Conservation (phyloP, 92 coral and sea anemone species). For the Epizoanthus ramosus region DNA sequence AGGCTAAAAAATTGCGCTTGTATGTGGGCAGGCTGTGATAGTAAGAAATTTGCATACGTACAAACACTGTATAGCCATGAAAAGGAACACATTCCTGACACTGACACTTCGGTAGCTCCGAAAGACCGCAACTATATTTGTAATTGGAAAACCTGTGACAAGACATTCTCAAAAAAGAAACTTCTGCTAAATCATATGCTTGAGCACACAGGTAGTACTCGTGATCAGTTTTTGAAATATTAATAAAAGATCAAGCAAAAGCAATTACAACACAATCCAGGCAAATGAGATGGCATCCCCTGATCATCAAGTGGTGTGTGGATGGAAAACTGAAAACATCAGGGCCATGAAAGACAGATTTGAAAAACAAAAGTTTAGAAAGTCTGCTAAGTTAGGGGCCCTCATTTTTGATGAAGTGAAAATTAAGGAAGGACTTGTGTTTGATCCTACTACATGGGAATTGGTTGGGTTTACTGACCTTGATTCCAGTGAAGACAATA, state of each 20-base stretch:
- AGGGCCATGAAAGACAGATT: slow-evolving; percentile 24
- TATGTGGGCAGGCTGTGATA: slow-evolving; percentile 36
- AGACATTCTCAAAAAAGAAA: slow-evolving; percentile 35
- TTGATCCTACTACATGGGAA: slow-evolving; percentile 50
- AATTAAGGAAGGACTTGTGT: slow-evolving; percentile 45
- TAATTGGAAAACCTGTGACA: slow-evolving; percentile 36
- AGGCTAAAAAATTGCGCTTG: slow-evolving; percentile 27
- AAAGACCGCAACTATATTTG: slow-evolving; percentile 30
- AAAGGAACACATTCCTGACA: slow-evolving; percentile 44
- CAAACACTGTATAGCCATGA: slow-evolving; percentile 40
- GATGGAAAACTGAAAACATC: slow-evolving; percentile 30
- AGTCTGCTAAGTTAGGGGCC: slow-evolving; percentile 35
- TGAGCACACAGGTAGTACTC: slow-evolving; percentile 39
- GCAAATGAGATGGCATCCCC: slow-evolving; percentile 52
- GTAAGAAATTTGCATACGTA: slow-evolving; percentile 33
- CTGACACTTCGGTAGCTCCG: slow-evolving; percentile 31
- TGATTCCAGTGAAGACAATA: slow-evolving; percentile 12
- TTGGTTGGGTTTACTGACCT: slow-evolving; percentile 31
- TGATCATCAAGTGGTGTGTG: slow-evolving; percentile 24
- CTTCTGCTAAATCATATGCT: slow-evolving; percentile 8
- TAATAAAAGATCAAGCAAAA: slow-evolving; percentile 34
- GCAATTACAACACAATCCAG: slow-evolving; percentile 48
- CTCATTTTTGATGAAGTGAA: too few relatives aligned
- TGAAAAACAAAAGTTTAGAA: slow-evolving; percentile 7
- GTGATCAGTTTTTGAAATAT: slow-evolving; percentile 17